Conservation (phyloP, 64 coral and sea anemone species). For the Montipora efflorescens region DNA sequence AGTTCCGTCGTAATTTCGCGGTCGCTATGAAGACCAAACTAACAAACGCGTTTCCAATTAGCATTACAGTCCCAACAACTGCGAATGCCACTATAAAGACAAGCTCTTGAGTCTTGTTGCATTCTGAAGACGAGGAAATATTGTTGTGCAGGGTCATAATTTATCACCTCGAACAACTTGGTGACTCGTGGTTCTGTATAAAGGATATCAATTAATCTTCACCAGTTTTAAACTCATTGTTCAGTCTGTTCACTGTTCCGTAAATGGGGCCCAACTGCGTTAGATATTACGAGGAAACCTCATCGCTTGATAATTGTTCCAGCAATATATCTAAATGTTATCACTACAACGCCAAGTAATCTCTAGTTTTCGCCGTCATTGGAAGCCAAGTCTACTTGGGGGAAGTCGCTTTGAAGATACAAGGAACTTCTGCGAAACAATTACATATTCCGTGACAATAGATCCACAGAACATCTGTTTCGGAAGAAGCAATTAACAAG, state of each 20-base stretch:
- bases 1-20: slow-evolving; percentile 10
- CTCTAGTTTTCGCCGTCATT: too few relatives aligned
- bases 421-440: background rate
- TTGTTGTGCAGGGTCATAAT: background rate
- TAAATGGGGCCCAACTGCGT: too few relatives aligned
- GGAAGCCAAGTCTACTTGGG: background rate
- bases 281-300: too few relatives aligned
- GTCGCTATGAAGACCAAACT: slow-evolving; percentile 34
- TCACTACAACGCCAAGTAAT: too few relatives aligned
- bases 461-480: background rate
- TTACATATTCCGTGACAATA: background rate
- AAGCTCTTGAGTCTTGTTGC: slow-evolving; percentile 10
- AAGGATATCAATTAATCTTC: too few relatives aligned
- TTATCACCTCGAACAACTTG: background rate
- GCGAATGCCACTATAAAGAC: slow-evolving; percentile 53
- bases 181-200: background rate
- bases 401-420: background rate
- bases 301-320: too few relatives aligned
- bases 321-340: too few relatives aligned
- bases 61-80: slow-evolving; percentile 6
- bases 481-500: background rate
- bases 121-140: background rate
- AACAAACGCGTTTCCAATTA: slow-evolving; percentile 37
- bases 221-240: too few relatives aligned
- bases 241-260: too few relatives aligned